phyloP scores from a whole-genome alignment of 2,113 vertebrate genomes.

The Pseudorhombus dupliciocellatus region DNA sequence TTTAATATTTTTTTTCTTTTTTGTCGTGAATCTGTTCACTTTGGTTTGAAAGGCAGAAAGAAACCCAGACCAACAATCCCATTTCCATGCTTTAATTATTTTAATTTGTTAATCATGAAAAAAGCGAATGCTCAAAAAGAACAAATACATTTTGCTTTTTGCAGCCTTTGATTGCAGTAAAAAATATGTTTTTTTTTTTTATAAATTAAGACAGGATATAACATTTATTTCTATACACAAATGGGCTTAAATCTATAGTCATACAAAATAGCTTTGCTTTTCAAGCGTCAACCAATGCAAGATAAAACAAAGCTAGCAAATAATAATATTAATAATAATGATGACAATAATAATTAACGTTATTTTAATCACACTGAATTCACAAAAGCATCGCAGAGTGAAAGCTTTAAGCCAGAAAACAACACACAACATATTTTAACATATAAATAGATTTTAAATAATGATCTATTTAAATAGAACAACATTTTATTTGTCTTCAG shows the following conservation, averaged over 20 bases:
- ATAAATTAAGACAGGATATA: slow-evolving; percentile 50
- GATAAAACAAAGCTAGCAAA: background rate
- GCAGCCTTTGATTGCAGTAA: slow-evolving; percentile 49
- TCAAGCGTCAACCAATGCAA: slow-evolving; percentile 39
- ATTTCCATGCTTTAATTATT: slow-evolving; percentile 60
- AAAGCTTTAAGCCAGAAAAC: slow-evolving; percentile 67
- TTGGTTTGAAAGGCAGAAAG: background rate
- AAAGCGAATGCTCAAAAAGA: slow-evolving; percentile 23
- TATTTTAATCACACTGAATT: slow-evolving; percentile 4
- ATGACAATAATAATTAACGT: background rate
- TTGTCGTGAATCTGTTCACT: background rate
- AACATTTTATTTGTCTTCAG: slow-evolving; percentile 11
- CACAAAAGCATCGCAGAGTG: slow-evolving; percentile 26
- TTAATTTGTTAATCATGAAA: slow-evolving; percentile 67
- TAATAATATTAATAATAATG: slow-evolving; percentile 18
- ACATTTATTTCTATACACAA: slow-evolving; percentile 52
- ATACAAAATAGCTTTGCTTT: slow-evolving; percentile 57
- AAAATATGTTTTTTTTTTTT: slow-evolving; percentile 52
- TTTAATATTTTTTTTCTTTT: background rate
- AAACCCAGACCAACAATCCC: background rate
- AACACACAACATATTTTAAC: slow-evolving; percentile 49
- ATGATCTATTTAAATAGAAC: slow-evolving; percentile 48
- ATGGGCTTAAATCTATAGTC: slow-evolving; percentile 36
- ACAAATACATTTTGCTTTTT: slow-evolving; percentile 25
- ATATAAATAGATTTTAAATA: slow-evolving; percentile 57